phyloP scores from a whole-genome alignment of 2,888 invertebrate species.

The Muscina levida region DNA sequence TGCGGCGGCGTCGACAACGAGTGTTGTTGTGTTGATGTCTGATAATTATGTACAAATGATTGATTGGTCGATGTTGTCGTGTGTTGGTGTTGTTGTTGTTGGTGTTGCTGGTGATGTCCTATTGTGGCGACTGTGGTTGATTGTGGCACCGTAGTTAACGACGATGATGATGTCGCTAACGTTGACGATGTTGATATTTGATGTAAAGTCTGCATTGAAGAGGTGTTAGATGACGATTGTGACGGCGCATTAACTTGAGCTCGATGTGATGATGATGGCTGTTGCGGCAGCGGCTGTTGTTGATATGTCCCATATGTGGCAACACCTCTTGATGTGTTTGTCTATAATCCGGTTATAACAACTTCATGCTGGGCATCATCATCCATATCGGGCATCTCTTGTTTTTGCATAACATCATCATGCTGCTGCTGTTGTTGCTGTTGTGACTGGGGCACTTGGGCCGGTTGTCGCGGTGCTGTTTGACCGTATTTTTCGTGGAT shows the following conservation, averaged over 20 bases:
- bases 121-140: conserved; percentile 11
- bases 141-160: conserved; percentile 28
- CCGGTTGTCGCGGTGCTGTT: conserved; percentile 81
- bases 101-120: conserved; percentile 32
- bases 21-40: conserved; percentile 24
- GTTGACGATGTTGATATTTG: conserved; percentile 52
- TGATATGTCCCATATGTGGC: conserved; percentile 63
- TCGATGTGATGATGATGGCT: conserved; percentile 52
- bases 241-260: conserved; percentile 52
- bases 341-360: conserved; percentile 79
- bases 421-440: conserved; percentile 63
- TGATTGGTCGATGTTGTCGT: conserved; percentile 62
- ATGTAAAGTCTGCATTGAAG: conserved; percentile 56
- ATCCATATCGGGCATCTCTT: conserved; percentile 79
- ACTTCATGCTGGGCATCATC: conserved; percentile 79
- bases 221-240: conserved; percentile 55
- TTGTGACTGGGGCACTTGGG: conserved; percentile 67
- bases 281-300: conserved; percentile 36
- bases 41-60: conserved; percentile 59
- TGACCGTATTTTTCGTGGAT: conserved; percentile 92
- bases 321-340: conserved; percentile 69
- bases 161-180: conserved; percentile 66
- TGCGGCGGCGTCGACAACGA: conserved; percentile 8
- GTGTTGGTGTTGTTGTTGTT: conserved; percentile 40
- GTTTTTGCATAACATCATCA: conserved; percentile 77